A percentile compares a stretch with the other conserved stretches of the same genome.
Evolutionary conservation across 92 coral and sea anemone genomes (phyloP).

Genomic region (Virgularia gustaviana): DNA sequence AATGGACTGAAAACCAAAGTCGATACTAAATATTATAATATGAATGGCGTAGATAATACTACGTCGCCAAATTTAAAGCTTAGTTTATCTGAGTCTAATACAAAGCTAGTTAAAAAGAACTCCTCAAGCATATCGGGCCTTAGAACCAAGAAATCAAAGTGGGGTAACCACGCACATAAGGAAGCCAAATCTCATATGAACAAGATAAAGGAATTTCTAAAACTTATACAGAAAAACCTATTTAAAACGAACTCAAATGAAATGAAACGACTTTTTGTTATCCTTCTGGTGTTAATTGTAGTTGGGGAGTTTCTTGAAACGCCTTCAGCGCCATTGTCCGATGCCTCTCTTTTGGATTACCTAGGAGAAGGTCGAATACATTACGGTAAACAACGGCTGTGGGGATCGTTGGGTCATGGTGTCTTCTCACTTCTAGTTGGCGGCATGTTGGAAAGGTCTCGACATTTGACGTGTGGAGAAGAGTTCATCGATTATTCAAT

Average conservation of each 20-base stretch:
- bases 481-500: constrained; percentile 86
- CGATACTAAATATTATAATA: constrained; percentile 22
- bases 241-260: constrained; percentile 74
- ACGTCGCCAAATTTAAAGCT: no score
- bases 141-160: not conserved
- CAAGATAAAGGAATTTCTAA: constrained; percentile 18
- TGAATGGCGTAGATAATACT: constrained; percentile 22
- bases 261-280: constrained; percentile 73
- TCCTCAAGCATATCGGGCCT: not conserved
- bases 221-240: constrained; percentile 52
- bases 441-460: constrained; percentile 75
- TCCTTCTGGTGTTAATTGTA: constrained; percentile 76
- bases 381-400: constrained; percentile 93
- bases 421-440: constrained; percentile 88
- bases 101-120: not conserved
- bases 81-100: no score
- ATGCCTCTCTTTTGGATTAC: constrained; percentile 87
- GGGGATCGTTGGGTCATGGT: constrained; percentile 99
- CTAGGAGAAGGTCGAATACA: constrained; percentile 92
- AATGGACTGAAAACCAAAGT: constrained; percentile 7
- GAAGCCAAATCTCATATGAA: no score
- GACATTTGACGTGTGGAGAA: constrained; percentile 83
- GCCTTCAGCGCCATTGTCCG: constrained; percentile 84
- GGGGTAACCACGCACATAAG: no score
- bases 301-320: constrained; percentile 96